Percentiles rank a stretch among this genome's conserved stretches.
phyloP scores from a whole-genome alignment of 1,140 invertebrate species.

The Drosophila ananassae region DNA sequence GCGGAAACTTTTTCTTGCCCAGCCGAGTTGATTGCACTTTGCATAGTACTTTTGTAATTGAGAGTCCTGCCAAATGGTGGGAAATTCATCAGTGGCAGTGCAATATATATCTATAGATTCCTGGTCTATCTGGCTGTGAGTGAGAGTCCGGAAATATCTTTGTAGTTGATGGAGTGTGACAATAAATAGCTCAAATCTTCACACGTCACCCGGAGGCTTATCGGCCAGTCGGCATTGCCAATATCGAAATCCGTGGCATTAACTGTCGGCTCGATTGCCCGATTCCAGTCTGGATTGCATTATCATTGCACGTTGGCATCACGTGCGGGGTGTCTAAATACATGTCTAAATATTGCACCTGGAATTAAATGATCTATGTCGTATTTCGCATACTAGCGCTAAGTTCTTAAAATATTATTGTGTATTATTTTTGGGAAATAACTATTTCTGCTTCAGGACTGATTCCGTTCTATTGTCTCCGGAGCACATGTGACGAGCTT shows the following conservation, averaged over 20 bases:
- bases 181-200: slow-evolving; percentile 54
- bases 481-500: slow-evolving; percentile 61
- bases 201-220: slow-evolving; percentile 44
- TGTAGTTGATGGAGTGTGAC: slow-evolving; percentile 21
- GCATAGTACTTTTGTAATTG: slow-evolving; percentile 14
- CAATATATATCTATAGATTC: slow-evolving; percentile 5
- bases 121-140: slow-evolving; percentile 4
- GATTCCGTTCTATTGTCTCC: neutral
- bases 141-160: slow-evolving; percentile 23
- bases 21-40: slow-evolving; percentile 7
- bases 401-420: neutral
- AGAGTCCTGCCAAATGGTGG: slow-evolving; percentile 30
- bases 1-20: slow-evolving; percentile 12
- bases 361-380: neutral
- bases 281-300: slow-evolving; percentile 28
- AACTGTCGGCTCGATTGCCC: slow-evolving; percentile 17
- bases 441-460: neutral
- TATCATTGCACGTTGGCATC: slow-evolving; percentile 47
- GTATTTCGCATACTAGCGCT: neutral
- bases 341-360: neutral
- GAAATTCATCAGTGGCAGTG: slow-evolving; percentile 6
- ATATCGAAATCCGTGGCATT: slow-evolving; percentile 50
- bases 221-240: slow-evolving; percentile 44
- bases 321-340: slow-evolving; percentile 34
- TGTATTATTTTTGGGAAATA: neutral